Evolutionary conservation across 1,140 invertebrate species (phyloP).

Genomic region (Ptiloglossa arizonensis): DNA sequence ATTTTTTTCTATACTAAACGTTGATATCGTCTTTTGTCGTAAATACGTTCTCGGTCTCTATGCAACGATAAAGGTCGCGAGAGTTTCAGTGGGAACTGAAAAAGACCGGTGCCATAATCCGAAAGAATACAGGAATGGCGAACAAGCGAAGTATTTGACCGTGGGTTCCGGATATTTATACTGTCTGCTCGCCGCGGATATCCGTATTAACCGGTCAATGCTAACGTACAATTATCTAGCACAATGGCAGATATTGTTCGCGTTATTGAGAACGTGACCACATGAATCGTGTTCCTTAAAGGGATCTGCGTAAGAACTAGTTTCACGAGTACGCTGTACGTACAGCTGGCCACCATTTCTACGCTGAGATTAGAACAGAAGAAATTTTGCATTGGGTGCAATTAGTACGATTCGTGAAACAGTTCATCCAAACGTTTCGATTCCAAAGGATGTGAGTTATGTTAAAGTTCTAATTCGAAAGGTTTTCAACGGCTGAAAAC

Average conservation of each 20-base stretch:
- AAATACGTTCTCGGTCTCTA: no score
- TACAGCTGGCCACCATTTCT: background rate
- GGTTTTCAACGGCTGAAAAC: background rate
- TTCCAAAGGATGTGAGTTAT: background rate
- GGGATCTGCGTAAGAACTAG: background rate
- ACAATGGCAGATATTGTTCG: conserved; percentile 36
- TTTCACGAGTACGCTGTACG: background rate
- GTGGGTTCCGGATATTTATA: conserved; percentile 32
- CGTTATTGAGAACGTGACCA: conserved; percentile 27
- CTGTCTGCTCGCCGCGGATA: conserved; percentile 36
- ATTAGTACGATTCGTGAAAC: background rate
- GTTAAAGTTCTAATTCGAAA: background rate
- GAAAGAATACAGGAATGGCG: no score
- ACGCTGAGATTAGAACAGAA: background rate
- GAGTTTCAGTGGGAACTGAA: no score
- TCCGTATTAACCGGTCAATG: conserved; percentile 48
- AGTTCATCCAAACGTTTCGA: no score
- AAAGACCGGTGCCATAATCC: no score
- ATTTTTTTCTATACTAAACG: no score
- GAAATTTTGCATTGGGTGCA: background rate
- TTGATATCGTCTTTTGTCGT: no score
- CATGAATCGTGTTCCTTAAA: conserved; percentile 9
- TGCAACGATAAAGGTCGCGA: no score
- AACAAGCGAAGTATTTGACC: background rate
- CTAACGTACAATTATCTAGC: conserved; percentile 39